Evolutionary conservation across 2,888 invertebrate species (phyloP), one percentile per base, ranked within the genome.

Genomic region (Timema cristinae): DNA sequence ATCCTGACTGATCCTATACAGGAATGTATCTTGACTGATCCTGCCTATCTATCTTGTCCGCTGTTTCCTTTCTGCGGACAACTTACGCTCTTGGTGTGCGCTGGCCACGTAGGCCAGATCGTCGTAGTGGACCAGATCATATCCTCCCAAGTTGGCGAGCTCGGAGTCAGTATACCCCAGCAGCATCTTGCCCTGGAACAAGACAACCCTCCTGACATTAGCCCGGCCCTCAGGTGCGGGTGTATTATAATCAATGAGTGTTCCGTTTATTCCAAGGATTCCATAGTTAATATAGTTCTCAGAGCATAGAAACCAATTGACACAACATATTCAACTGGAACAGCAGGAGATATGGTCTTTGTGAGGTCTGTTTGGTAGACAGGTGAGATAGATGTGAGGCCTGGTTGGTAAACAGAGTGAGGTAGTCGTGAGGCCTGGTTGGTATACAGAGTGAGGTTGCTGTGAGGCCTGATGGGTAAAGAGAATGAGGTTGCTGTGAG

Each of bases 11-110:
- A 32, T 32, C 4, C 32, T 32, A 32, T 32, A 32, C 32, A 32
- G 32, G 32, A 32, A 32, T 32, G 32, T 32, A 32, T 32, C 32
- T 32, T 32, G 32, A 32, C 32, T 32, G 32, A 32, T 32, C 32
- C 32, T 32, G 32, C 32, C 32, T 32, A 32, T 32, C 32, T 32
- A 32, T 32, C 4, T 32, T 32, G 32, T 32, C 32, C 32, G 32
- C 32, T 32, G 32, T 32, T 32, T 32, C 32, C 32, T 32, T 32
- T 32, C 4, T 32, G 32, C 32, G 50, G 51, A 1, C 6, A 81
- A 85, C 95, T 93, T 87, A 98, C 98, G 87, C 90, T 99, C 98
- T 88, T 98, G 97, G 84, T 99, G 99, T 75, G 99, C 98, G 79
- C 97, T 97, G 50, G 98, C 96, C 67, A 98, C 97, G 81, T 98